These are phyloP conservation scores for Apis cerana DNA, from an alignment of 1,140 invertebrate species.

Conservation along the genomic window DNA sequence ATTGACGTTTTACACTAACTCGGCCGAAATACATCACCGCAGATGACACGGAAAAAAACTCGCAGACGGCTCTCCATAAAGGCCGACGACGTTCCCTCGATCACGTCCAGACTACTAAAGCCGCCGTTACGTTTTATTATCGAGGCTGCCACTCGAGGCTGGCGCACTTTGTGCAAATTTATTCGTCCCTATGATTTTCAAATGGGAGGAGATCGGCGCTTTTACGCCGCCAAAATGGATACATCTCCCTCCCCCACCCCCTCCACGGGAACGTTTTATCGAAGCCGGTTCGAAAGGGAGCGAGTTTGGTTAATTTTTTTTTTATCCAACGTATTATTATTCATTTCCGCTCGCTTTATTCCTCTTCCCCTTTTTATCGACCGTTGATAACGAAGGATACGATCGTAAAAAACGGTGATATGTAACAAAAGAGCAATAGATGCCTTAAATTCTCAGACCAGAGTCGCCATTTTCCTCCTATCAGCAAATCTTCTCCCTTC, in stretches of 20 bases:
- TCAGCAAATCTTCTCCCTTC: too few species aligned
- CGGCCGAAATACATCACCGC: constrained; percentile 51
- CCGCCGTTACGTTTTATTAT: constrained; percentile 67
- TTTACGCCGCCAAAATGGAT: constrained; percentile 27
- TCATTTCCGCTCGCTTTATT: background rate
- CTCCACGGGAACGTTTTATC: background rate
- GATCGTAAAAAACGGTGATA: too few species aligned
- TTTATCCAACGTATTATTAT: background rate
- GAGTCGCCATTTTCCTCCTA: too few species aligned
- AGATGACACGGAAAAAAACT: constrained; percentile 53
- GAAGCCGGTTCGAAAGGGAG: background rate
- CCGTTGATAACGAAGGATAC: too few species aligned
- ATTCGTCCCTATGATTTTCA: constrained; percentile 37
- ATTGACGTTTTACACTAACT: constrained; percentile 42
- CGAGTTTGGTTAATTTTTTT: background rate
- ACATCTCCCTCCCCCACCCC: background rate
- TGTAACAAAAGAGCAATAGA: too few species aligned
- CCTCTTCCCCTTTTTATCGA: too few species aligned
- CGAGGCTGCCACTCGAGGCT: constrained; percentile 44
- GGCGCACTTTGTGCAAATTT: constrained; percentile 48
- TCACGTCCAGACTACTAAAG: constrained; percentile 57
- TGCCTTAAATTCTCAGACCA: too few species aligned
- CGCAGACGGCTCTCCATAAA: constrained; percentile 63
- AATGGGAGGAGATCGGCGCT: constrained; percentile 43
- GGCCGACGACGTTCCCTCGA: constrained; percentile 45